These are phyloP conservation scores for Dermolepida albohirtum DNA, from an alignment of 2,888 invertebrate species.

Conservation along the genomic window DNA sequence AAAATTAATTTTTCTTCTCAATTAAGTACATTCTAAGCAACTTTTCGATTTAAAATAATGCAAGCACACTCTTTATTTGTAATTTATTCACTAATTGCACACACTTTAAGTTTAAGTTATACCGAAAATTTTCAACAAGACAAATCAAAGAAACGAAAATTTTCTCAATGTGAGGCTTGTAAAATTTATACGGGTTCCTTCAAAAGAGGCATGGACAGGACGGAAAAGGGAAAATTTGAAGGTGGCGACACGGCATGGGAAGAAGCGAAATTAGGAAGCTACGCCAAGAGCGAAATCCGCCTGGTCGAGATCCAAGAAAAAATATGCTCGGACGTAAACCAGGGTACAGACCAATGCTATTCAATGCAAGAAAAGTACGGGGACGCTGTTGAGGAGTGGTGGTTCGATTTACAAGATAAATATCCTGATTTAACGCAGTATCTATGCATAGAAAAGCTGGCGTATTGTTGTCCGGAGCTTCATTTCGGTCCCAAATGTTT, in stretches of 20 bases:
- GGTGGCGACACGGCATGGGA: conserved; percentile 96
- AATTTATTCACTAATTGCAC: no score
- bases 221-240: conserved; percentile 87
- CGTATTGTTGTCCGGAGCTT: conserved; percentile 86
- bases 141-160: no score
- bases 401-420: conserved; percentile 74
- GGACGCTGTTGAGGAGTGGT: conserved; percentile 87
- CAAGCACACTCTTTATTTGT: no score
- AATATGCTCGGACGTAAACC: conserved; percentile 80
- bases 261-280: conserved; percentile 84
- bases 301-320: conserved; percentile 91
- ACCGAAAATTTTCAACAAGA: no score
- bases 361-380: conserved; percentile 85
- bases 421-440: conserved; percentile 72
- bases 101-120: no score
- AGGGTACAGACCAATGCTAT: conserved; percentile 84
- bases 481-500: conserved; percentile 87
- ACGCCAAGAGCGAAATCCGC: conserved; percentile 88
- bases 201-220: conserved; percentile 76
- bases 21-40: no score
- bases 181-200: conserved; percentile 21
- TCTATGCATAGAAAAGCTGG: conserved; percentile 82
- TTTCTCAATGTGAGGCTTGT: conserved; percentile 12
- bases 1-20: no score
- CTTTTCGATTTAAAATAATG: no score